Percentiles rank a stretch among this genome's conserved stretches.
Evolutionary conservation across 2,797 vertebrate genomes (phyloP).

Genomic region (Merluccius polli): DNA sequence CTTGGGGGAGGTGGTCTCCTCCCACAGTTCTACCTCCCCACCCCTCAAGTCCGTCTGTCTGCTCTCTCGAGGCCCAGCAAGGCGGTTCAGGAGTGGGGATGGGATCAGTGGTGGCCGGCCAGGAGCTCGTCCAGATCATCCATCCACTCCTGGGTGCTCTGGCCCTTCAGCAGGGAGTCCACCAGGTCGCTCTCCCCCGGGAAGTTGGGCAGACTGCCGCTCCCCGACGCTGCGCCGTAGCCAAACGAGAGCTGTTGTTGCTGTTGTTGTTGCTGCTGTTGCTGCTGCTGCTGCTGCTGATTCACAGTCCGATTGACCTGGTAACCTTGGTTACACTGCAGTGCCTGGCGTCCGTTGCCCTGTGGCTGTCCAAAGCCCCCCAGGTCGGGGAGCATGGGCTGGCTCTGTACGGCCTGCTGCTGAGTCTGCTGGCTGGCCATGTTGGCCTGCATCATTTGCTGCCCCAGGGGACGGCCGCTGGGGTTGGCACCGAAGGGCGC

Average conservation of each 20-base stretch:
- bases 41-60: not conserved
- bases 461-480: constrained; percentile 74
- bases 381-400: constrained; percentile 80
- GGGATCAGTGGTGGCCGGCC: constrained; percentile 79
- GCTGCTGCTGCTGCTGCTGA: constrained; percentile 70
- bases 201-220: constrained; percentile 70
- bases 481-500: constrained; percentile 69
- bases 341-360: constrained; percentile 69
- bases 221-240: constrained; percentile 79
- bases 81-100: constrained; percentile 9
- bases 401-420: constrained; percentile 75
- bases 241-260: constrained; percentile 81
- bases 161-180: constrained; percentile 91
- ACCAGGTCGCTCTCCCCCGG: constrained; percentile 89
- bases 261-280: constrained; percentile 66
- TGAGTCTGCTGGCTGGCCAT: constrained; percentile 68
- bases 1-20: not conserved
- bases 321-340: constrained; percentile 90
- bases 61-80: not conserved
- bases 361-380: constrained; percentile 79
- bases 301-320: constrained; percentile 79
- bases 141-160: constrained; percentile 97
- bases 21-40: not conserved
- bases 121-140: constrained; percentile 92
- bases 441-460: constrained; percentile 81